These are phyloP conservation scores for Thomomys bottae DNA, from an alignment of 2,113 vertebrate genomes.

Conservation along the genomic window DNA sequence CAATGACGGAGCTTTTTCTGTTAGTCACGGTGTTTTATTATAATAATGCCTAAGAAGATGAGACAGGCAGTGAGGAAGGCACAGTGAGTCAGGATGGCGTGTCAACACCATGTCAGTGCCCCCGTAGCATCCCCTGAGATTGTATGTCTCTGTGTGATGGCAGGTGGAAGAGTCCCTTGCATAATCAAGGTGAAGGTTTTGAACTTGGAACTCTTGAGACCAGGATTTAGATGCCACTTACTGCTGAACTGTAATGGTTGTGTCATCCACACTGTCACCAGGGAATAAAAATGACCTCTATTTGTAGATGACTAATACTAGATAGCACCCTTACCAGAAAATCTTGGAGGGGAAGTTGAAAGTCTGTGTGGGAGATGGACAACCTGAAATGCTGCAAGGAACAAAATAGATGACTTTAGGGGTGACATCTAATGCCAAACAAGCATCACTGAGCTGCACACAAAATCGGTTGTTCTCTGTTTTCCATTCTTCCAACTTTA, in stretches of 20 bases:
- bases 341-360: background rate
- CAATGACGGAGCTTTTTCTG: conserved; percentile 79
- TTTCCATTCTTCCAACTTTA: background rate
- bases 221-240: background rate
- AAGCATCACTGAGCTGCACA: fast-evolving
- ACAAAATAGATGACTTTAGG: background rate
- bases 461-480: background rate
- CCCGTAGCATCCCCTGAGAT: conserved; percentile 31
- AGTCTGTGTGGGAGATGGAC: background rate
- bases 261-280: fast-evolving
- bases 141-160: background rate
- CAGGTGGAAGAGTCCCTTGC: background rate
- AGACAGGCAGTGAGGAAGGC: conserved; percentile 19
- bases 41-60: conserved; percentile 72
- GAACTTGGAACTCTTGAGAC: background rate
- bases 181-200: background rate
- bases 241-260: background rate
- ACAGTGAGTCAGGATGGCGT: conserved; percentile 42
- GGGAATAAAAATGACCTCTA: background rate
- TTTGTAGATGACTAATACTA: background rate
- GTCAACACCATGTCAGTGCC: background rate
- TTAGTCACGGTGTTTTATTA: conserved; percentile 78
- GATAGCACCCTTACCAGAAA: background rate
- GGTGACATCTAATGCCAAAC: background rate
- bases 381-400: fast-evolving